Conservation (phyloP, 2,888 invertebrate genomes). For the Nomada fabriciana region DNA sequence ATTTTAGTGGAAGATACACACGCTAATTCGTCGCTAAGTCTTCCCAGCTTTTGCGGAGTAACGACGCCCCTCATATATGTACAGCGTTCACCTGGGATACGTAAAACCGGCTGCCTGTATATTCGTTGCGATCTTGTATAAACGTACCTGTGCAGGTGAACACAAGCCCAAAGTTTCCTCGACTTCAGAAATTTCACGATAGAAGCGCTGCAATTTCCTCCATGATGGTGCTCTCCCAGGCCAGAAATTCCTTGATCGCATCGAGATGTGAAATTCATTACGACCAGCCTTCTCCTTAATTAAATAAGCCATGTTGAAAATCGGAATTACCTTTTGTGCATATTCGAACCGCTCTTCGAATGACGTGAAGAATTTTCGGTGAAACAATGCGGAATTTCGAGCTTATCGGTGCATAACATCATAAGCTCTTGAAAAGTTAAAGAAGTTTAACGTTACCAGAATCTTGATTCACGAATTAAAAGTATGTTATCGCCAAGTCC, state of each 20-base stretch:
- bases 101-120: conserved; percentile 32
- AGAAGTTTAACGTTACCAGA: not conserved
- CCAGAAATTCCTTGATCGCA: conserved; percentile 49
- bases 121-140: conserved; percentile 36
- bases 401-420: not conserved
- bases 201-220: conserved; percentile 60
- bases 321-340: conserved; percentile 11
- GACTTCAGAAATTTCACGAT: conserved; percentile 60
- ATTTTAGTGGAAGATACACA: conserved; percentile 56
- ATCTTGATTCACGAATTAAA: not conserved
- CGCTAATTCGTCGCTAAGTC: conserved; percentile 57
- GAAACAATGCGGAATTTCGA: not conserved
- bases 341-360: not conserved
- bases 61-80: conserved; percentile 30
- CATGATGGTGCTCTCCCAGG: conserved; percentile 23
- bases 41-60: conserved; percentile 33
- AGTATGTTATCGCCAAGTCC: conserved; percentile 17
- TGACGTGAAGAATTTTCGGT: too few species aligned
- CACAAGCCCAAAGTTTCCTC: conserved; percentile 50
- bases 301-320: conserved; percentile 24
- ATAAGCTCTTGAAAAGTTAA: not conserved
- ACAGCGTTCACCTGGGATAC: conserved; percentile 16
- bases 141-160: conserved; percentile 41
- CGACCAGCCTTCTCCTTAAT: conserved; percentile 38
- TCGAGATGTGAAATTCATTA: conserved; percentile 43